Evolutionary conservation across 2,797 vertebrate genomes (phyloP).

Genomic region (Siniperca scherzeri): DNA sequence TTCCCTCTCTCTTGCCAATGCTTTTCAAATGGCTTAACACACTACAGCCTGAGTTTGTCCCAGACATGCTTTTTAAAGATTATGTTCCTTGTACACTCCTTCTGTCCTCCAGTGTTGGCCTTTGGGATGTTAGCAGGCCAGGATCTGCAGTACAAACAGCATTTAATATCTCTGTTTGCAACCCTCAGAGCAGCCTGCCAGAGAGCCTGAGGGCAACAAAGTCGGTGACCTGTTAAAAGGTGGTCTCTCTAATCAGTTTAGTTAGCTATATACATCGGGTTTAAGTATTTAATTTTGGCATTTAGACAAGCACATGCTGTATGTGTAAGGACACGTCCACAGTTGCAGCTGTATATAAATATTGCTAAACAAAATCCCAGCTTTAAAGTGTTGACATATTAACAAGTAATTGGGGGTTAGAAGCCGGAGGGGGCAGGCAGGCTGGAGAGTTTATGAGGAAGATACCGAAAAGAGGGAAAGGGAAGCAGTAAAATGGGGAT

Average conservation of each 20-base stretch:
- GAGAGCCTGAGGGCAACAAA: slow-evolving; percentile 13
- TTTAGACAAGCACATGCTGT: not conserved
- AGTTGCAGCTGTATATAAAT: not conserved
- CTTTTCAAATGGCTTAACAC: slow-evolving; percentile 25
- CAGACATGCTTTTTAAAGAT: slow-evolving; percentile 13
- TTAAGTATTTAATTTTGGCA: not conserved
- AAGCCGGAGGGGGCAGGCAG: slow-evolving; percentile 10
- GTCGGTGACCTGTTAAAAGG: slow-evolving; percentile 13
- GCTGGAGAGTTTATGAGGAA: slow-evolving; percentile 23
- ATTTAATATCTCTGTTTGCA: slow-evolving; percentile 26
- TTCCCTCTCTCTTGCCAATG: slow-evolving; percentile 15
- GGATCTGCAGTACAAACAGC: slow-evolving; percentile 17
- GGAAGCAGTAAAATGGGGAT: slow-evolving; percentile 10
- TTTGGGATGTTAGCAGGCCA: slow-evolving; percentile 26
- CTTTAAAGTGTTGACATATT: slow-evolving; percentile 28
- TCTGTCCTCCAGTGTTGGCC: slow-evolving; percentile 20
- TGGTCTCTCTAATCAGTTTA: slow-evolving; percentile 6
- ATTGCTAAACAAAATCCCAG: slow-evolving; percentile 11
- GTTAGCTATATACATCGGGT: not conserved
- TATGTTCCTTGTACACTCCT: not conserved
- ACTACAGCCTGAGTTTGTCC: not conserved
- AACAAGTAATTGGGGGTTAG: slow-evolving; percentile 14
- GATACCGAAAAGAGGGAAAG: not conserved
- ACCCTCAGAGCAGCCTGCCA: slow-evolving; percentile 15
- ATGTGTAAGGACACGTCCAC: not conserved